phyloP scores from a whole-genome alignment of 1,140 invertebrate species.

The Scaptomyza hsui region DNA sequence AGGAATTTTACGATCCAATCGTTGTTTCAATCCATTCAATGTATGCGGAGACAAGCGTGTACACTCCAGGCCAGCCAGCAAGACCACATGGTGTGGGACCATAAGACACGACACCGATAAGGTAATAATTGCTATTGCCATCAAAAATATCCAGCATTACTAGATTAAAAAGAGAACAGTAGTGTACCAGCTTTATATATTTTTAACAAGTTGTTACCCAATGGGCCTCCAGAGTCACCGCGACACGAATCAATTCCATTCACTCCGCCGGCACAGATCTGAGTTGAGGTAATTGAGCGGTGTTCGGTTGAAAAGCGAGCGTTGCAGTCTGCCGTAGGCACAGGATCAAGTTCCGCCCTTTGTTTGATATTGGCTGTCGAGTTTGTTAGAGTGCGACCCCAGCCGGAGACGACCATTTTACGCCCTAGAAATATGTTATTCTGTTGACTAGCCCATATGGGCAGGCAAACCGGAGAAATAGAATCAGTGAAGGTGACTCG shows the following conservation, averaged over 20 bases:
- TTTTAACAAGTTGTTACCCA: constrained; percentile 23
- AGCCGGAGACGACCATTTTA: constrained; percentile 90
- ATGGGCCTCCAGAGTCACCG: constrained; percentile 86
- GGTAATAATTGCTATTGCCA: constrained; percentile 77
- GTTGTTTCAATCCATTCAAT: constrained; percentile 88
- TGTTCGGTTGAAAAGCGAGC: constrained; percentile 49
- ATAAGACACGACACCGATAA: constrained; percentile 89
- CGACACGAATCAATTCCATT: constrained; percentile 86
- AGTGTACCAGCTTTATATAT: background rate
- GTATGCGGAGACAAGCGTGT: constrained; percentile 89
- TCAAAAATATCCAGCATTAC: constrained; percentile 51
- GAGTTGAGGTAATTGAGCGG: constrained; percentile 59
- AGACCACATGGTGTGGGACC: constrained; percentile 90
- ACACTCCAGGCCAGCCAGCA: constrained; percentile 90
- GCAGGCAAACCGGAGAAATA: constrained; percentile 90
- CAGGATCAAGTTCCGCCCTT: constrained; percentile 58
- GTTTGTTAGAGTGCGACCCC: constrained; percentile 90
- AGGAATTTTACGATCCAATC: constrained; percentile 55
- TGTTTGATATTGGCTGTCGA: constrained; percentile 57
- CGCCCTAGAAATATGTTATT: constrained; percentile 84
- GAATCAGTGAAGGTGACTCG: constrained; percentile 86
- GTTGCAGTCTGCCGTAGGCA: constrained; percentile 42
- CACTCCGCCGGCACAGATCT: constrained; percentile 88
- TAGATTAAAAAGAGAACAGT: background rate
- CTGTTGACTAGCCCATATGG: constrained; percentile 82